Conservation (phyloP, 64 coral and sea anemone genomes). For the Montipora foliosa region DNA sequence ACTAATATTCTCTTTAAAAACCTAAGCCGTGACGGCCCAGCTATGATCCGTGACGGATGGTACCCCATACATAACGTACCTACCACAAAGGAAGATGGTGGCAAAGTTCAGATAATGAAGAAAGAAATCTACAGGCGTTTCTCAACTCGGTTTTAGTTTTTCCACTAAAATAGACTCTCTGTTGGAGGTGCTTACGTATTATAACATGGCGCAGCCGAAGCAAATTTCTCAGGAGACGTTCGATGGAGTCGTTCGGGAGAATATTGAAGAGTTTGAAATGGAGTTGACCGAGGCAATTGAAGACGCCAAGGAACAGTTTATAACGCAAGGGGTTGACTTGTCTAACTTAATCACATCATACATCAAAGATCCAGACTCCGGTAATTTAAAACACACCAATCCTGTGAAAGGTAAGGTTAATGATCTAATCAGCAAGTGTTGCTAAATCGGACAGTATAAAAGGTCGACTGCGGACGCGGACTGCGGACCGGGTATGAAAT, state of each 20-base stretch:
- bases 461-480: no score
- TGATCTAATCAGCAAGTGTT: no score
- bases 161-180: background rate
- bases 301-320: constrained; percentile 83
- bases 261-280: constrained; percentile 96
- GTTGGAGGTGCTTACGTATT: background rate
- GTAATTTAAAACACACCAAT: constrained; percentile 67
- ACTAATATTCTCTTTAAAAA: no score
- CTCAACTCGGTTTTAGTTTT: background rate
- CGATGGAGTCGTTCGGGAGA: constrained; percentile 84
- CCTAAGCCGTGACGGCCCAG: no score
- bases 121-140: no score
- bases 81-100: background rate
- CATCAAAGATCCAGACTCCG: constrained; percentile 59
- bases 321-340: constrained; percentile 85
- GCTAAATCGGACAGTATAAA: no score
- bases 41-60: no score
- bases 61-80: no score
- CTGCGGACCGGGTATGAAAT: no score
- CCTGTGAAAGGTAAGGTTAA: constrained; percentile 81
- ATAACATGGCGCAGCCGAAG: constrained; percentile 78
- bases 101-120: background rate
- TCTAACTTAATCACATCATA: constrained; percentile 85
- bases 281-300: constrained; percentile 73
- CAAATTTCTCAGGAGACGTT: constrained; percentile 89